These are phyloP conservation scores for Cyclargus thomasi DNA, from an alignment of 1,140 invertebrate species.

Conservation along the genomic window DNA sequence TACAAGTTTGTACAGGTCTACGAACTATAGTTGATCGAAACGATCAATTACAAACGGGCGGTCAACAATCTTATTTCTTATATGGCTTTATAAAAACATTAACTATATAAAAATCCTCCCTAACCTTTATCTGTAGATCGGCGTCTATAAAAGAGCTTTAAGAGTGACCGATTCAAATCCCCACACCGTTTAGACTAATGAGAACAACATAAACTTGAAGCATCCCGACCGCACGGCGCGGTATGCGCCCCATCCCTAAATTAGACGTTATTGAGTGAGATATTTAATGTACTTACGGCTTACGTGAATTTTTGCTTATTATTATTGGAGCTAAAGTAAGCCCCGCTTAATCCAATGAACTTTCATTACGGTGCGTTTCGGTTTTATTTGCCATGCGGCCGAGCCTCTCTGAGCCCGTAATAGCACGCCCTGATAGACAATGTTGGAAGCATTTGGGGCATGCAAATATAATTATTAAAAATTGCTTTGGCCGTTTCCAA, in stretches of 20 bases:
- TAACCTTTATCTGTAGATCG: background rate
- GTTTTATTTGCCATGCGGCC: conserved; percentile 62
- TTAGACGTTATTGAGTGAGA: conserved; percentile 70
- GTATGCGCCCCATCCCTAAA: conserved; percentile 54
- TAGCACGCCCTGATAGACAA: conserved; percentile 59
- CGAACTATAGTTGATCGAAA: too few relatives aligned
- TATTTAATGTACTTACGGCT: conserved; percentile 53
- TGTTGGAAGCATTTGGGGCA: conserved; percentile 46
- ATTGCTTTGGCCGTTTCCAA: conserved; percentile 59
- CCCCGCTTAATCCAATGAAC: conserved; percentile 68
- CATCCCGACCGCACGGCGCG: conserved; percentile 35
- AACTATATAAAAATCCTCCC: background rate
- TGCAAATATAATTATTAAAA: conserved; percentile 69
- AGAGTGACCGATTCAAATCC: conserved; percentile 15
- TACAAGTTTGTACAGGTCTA: too few relatives aligned
- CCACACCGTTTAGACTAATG: conserved; percentile 43
- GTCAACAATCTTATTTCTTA: background rate
- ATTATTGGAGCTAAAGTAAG: conserved; percentile 64
- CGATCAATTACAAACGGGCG: too few relatives aligned
- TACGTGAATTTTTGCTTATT: conserved; percentile 71
- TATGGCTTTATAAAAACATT: background rate
- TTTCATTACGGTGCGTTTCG: conserved; percentile 65
- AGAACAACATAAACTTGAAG: conserved; percentile 57
- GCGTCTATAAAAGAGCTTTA: conserved; percentile 8
- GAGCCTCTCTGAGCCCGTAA: conserved; percentile 58